Percentiles rank a stretch among this genome's conserved stretches.
phyloP scores from a whole-genome alignment of 1,140 invertebrate genomes.

The Drosophila arawakana region DNA sequence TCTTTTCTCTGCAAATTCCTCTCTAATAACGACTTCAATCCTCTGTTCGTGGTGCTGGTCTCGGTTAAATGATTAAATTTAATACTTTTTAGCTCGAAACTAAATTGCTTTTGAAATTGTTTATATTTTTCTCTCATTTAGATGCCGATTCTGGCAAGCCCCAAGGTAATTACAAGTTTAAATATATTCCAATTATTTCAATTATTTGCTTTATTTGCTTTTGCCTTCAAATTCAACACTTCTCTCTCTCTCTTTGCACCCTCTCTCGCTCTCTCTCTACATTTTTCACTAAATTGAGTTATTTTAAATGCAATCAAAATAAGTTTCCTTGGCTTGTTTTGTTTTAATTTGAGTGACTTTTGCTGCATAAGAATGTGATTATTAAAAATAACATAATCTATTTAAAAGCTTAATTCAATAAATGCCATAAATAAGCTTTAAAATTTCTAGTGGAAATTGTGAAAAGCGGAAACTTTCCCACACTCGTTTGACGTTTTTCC shows the following conservation, averaged over 20 bases:
- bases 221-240: neutral
- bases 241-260: neutral
- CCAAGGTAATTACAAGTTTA: conserved; percentile 67
- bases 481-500: neutral
- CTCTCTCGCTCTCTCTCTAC: neutral
- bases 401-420: neutral
- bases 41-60: conserved; percentile 13
- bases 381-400: neutral
- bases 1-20: conserved; percentile 1
- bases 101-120: neutral
- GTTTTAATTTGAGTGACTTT: conserved; percentile 1
- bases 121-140: conserved; percentile 52
- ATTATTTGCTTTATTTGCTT: conserved; percentile 24
- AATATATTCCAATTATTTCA: conserved; percentile 27
- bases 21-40: neutral
- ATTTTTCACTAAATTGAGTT: conserved; percentile 11
- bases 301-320: conserved; percentile 4
- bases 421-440: neutral
- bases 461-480: neutral
- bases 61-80: neutral
- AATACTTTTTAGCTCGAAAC: neutral
- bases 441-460: neutral
- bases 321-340: neutral
- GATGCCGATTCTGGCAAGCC: conserved; percentile 67
- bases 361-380: neutral